These are phyloP conservation scores for Ctenochaetus hawaiiensis DNA, from an alignment of 2,797 vertebrate species.

Conservation along the genomic window DNA sequence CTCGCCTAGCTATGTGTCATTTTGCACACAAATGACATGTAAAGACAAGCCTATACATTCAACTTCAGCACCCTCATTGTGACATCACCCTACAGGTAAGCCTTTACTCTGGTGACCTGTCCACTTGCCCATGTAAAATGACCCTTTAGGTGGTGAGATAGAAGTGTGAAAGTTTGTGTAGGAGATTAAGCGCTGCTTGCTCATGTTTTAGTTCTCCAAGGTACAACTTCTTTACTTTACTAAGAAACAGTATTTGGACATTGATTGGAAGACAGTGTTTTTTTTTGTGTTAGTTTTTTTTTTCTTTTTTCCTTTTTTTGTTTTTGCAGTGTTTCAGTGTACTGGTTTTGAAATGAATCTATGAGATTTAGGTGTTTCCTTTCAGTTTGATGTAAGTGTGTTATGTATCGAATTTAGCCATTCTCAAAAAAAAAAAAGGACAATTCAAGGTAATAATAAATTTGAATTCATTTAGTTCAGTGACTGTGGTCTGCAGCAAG, in stretches of 20 bases:
- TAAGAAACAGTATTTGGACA: neutral
- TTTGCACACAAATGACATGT: neutral
- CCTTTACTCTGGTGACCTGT: neutral
- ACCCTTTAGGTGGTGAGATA: neutral
- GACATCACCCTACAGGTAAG: neutral
- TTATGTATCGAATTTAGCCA: neutral
- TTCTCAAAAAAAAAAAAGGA: neutral
- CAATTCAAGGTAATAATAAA: no score
- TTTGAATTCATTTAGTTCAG: neutral
- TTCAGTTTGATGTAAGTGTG: neutral
- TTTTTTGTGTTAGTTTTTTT: no score
- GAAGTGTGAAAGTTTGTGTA: neutral
- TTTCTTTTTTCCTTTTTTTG: no score
- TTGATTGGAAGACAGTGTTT: neutral
- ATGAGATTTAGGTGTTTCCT: neutral
- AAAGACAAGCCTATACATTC: neutral
- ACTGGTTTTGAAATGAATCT: neutral
- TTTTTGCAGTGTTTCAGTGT: neutral
- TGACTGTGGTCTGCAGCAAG: neutral
- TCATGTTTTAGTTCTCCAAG: neutral
- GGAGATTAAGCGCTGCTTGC: neutral
- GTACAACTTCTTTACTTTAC: neutral
- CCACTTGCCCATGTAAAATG: neutral
- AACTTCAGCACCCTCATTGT: neutral
- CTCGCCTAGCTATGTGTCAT: neutral